Evolutionary conservation across 2,797 vertebrate species (phyloP).

Genomic region (Lepilemur ruficaudatus): DNA sequence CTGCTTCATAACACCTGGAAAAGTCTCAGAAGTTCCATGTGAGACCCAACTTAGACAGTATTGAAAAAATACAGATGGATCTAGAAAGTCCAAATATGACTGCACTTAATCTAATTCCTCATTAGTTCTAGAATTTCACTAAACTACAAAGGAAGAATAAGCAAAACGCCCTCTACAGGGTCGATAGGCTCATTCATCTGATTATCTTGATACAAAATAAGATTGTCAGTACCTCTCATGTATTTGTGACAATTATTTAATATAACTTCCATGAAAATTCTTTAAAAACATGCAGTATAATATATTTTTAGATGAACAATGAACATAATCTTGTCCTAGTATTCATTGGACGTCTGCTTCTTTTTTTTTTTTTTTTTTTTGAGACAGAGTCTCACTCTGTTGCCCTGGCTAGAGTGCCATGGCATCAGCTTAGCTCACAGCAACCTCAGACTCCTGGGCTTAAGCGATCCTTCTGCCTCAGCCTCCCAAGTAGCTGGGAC

Average conservation of each 20-base stretch:
- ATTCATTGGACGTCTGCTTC: no score
- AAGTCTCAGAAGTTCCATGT: neutral
- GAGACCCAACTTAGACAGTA: neutral
- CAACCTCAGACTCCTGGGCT: no score
- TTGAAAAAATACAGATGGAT: neutral
- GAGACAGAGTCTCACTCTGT: no score
- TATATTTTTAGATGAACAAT: no score
- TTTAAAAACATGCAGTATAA: neutral
- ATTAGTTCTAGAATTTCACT: neutral
- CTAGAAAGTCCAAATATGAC: neutral
- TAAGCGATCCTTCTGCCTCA: no score
- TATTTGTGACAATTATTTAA: neutral
- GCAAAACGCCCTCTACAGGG: neutral
- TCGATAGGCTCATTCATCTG: neutral
- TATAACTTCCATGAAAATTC: neutral
- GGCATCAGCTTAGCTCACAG: no score
- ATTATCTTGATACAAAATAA: neutral
- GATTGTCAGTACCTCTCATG: neutral
- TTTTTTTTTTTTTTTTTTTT: no score
- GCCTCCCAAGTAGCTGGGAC: no score
- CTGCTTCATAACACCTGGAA: neutral
- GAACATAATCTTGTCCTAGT: neutral
- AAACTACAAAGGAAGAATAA: neutral
- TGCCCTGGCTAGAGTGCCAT: no score
- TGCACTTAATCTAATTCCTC: neutral